Evolutionary conservation across 2,888 invertebrate species (phyloP), one percentile per base, ranked within the genome.

Genomic region (Drosophila niveifrons): DNA sequence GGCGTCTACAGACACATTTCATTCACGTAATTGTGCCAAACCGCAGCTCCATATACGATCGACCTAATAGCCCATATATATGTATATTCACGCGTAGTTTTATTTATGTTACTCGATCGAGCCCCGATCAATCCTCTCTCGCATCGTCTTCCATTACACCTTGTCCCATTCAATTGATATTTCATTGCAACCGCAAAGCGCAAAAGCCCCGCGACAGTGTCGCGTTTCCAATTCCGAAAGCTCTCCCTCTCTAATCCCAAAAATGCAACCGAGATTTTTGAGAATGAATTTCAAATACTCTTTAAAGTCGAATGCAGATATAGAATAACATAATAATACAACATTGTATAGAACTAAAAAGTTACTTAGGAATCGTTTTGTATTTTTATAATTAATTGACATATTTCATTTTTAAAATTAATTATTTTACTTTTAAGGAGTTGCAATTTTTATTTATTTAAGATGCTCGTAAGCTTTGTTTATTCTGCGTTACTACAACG

Each of bases 11-110:
- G 53, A 57, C 57, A 62, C 64, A 71, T 78, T 78, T 72, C 78
- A 75, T 78, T 76, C 76, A 67, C 75, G 70, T 77, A 74, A 66
- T 74, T 71, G 66, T 66, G 73, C 58, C 72, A 75, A 58, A 57
- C 81, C 71, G 39, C 80, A 69, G 41, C 23, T 46, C 31, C 46
- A 41, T 52, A 28, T 52, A 29, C 47, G 52, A 47, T 62, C 76
- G 62, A 66, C 86, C 83, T 64, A 83, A 67, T 83, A 68, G 67
- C 83, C 83, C 53, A 83, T 83, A 80, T 23, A 23, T 80, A 83
- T 83, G 78, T 23, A 23, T 80, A 76, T 31, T 48, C 34, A 34
- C 13, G 39, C 13, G 39, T 59, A 9, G 23, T 23, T 44, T 44
- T 48, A 50, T 50, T 39, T 66, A 31, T 51, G 43, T 36, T 41